Conservation (phyloP, 2,113 vertebrate species). For the Hiodon alosoides region DNA sequence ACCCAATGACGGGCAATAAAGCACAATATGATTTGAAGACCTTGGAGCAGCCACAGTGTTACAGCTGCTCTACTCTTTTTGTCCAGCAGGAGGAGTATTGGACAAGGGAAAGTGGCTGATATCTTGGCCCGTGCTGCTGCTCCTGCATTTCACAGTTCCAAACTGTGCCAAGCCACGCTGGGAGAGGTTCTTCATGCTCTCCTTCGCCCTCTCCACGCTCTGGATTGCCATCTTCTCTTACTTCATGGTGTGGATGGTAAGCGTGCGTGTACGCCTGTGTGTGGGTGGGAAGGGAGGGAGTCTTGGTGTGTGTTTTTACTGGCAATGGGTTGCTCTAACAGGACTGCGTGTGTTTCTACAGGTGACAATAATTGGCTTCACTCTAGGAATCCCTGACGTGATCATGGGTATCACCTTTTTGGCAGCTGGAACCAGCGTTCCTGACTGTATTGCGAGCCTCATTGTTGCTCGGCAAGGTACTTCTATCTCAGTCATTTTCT, state of each 20-base stretch:
- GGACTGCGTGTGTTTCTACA: slow-evolving; percentile 35
- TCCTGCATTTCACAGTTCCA: slow-evolving; percentile 74
- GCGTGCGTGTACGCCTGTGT: slow-evolving; percentile 29
- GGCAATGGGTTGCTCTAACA: background rate
- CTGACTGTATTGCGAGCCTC: slow-evolving; percentile 85
- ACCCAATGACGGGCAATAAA: background rate
- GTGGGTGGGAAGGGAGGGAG: background rate
- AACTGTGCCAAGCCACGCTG: slow-evolving; percentile 79
- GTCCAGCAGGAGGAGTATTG: slow-evolving; percentile 60
- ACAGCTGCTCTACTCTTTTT: background rate
- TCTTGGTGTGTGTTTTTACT: background rate
- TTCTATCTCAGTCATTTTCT: background rate
- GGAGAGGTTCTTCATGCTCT: slow-evolving; percentile 77
- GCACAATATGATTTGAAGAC: background rate
- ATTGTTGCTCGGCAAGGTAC: slow-evolving; percentile 86
- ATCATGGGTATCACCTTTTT: slow-evolving; percentile 91
- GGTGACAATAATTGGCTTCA: slow-evolving; percentile 84
- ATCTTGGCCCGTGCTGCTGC: slow-evolving; percentile 73
- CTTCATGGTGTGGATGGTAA: slow-evolving; percentile 89
- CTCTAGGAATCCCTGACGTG: slow-evolving; percentile 81
- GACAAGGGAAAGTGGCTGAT: slow-evolving; percentile 74
- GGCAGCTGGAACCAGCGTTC: slow-evolving; percentile 82
- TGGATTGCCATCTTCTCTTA: slow-evolving; percentile 88
- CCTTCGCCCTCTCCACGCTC: slow-evolving; percentile 73
- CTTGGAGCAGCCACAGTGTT: background rate